phyloP scores from a whole-genome alignment of 2,888 invertebrate species.

The Brenthis hecate region DNA sequence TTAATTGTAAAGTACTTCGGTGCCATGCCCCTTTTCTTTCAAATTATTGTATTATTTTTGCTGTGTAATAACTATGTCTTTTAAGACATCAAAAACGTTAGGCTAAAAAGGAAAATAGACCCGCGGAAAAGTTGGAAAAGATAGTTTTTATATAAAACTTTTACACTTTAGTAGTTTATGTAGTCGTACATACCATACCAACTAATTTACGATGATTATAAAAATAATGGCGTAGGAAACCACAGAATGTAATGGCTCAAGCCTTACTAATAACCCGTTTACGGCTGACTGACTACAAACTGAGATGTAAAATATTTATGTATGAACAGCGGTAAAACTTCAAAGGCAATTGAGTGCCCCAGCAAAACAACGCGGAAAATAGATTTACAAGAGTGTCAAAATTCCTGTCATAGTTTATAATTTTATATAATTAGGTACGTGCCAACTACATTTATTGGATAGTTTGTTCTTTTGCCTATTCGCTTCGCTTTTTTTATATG shows the following conservation, averaged over 20 bases:
- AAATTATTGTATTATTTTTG: too few species aligned
- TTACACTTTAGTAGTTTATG: background rate
- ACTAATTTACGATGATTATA: conserved; percentile 8
- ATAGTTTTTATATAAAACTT: background rate
- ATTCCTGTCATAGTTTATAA: background rate
- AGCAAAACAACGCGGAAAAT: conserved; percentile 3
- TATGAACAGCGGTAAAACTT: conserved; percentile 4
- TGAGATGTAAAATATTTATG: conserved; percentile 12
- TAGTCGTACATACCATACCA: background rate
- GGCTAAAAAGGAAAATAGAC: too few species aligned
- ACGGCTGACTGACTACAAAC: conserved; percentile 5
- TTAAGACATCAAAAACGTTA: too few species aligned
- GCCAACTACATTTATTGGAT: too few species aligned
- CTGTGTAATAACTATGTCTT: too few species aligned
- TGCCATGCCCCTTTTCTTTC: too few species aligned
- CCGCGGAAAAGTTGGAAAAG: background rate
- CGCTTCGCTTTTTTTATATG: too few species aligned
- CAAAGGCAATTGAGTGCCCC: conserved; percentile 2
- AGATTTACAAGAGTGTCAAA: background rate
- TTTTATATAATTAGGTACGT: background rate
- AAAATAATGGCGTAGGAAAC: conserved; percentile 8
- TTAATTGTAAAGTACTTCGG: too few species aligned
- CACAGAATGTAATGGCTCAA: background rate
- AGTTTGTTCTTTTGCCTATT: too few species aligned
- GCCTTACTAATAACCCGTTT: background rate